Base-by-base conservation (phyloP, 2,797 vertebrate species). In the Furcifer pardalis region DNA sequence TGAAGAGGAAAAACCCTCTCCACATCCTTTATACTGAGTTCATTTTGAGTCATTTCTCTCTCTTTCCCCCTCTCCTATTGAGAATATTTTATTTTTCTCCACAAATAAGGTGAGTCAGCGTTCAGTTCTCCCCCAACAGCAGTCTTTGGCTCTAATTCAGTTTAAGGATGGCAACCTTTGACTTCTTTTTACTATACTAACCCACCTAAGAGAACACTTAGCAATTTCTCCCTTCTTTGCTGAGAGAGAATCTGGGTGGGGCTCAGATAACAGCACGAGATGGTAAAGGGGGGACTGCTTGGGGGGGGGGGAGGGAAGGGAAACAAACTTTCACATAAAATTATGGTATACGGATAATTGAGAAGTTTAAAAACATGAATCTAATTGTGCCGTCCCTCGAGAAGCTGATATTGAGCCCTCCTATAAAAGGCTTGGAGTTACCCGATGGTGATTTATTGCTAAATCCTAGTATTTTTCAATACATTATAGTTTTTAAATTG, bases 401-500 rank as follows among this genome's bases (percentile, higher is more conserved):
- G 98, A 97, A 97, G 95, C 96, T 96, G 97, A 97, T 98, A 98
- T 97, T 95, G 96, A 97, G 97, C 97, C 97, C 97, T 98, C 97
- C 97, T 99, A 98, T 98, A 98, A 99, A 98, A 98, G 97, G 97
- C 95, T 95, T 96, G 96, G 95, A 97, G 97, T 98, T 97, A 97
- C 97, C 97, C 96, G 95, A 97, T 97, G 96, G 97, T 99, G 98
- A 99, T 99, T 99, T 99, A 99, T 99, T 98, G 98, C 97, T 97
- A 98, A 99, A 99, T 99, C 98, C 97, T 98, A 98, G 98, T 99
- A 98, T 99, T 99, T 99, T 99, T 99, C 98, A 99, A 99, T 99
- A 99, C 98, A 99, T 99, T 99, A 99, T 98, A 99, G 97, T 99
- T 98, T 98, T 98, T 97, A 99, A 99, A 99, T 99, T 99, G 98